phyloP scores from a whole-genome alignment of 1,140 invertebrate genomes.

The Subanguina moxae region DNA sequence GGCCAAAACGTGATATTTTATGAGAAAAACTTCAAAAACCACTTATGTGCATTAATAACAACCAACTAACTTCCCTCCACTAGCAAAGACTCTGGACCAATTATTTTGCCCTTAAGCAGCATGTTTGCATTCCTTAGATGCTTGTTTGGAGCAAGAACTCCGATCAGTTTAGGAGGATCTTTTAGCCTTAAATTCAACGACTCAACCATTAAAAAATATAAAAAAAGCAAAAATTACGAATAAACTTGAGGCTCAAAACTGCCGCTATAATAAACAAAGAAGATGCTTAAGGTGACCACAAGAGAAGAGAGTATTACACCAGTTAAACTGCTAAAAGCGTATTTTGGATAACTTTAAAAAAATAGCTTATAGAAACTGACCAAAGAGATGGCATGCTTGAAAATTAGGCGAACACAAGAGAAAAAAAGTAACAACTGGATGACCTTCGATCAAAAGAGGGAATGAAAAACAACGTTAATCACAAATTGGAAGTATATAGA shows the following conservation, averaged over 20 bases:
- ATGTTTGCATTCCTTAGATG: slow-evolving; percentile 31
- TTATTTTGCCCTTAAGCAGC: slow-evolving; percentile 47
- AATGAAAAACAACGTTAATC: too few species aligned
- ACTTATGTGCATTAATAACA: slow-evolving; percentile 4
- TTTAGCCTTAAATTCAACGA: slow-evolving; percentile 39
- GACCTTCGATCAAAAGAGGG: too few species aligned
- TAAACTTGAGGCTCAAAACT: background rate
- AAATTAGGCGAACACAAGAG: too few species aligned
- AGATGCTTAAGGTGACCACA: background rate
- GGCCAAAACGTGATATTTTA: too few species aligned
- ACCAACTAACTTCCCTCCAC: slow-evolving; percentile 43
- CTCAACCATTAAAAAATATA: background rate
- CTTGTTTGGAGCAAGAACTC: slow-evolving; percentile 37
- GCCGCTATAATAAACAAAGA: background rate
- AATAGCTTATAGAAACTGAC: too few species aligned
- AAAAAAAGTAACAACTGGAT: too few species aligned
- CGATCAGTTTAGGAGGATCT: slow-evolving; percentile 35
- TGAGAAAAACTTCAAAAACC: slow-evolving; percentile 13
- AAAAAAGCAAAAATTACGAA: background rate
- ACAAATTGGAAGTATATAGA: too few species aligned
- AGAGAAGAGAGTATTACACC: background rate
- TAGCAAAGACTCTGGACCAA: slow-evolving; percentile 52
- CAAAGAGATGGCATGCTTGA: too few species aligned
- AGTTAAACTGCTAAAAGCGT: background rate
- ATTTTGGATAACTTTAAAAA: too few species aligned